Base-by-base conservation (phyloP, 2,797 vertebrate species). In the Triplophysa yarkandensis region DNA sequence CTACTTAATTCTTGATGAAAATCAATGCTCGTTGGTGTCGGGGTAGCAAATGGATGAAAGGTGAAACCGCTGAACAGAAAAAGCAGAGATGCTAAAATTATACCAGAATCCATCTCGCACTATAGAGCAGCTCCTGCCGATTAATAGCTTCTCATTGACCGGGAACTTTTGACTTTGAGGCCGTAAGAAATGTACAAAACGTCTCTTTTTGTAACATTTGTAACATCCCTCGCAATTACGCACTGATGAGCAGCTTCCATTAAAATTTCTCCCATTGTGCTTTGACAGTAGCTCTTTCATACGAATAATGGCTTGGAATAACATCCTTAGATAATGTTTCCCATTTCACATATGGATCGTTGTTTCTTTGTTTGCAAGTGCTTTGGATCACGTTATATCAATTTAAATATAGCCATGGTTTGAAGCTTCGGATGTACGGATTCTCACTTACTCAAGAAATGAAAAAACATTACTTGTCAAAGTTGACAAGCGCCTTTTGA, bases 1-100 rank as follows among this genome's bases (percentile, higher is more conserved):
- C 68, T 76, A 70, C 73, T 76, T 76, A 80, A 80, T 76, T 76
- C 73, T 46, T 80, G 69, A 76, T 79, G 78, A 76, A 79, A 79
- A 79, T 79, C 73, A n/a, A 79, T 79, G 60, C 48, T 62, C 36
- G 21, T 80, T 80, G 69, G 63, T 76, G 73, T 76, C 58, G 36
- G 50, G 36, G 68, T n/a, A 25, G 54, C 68, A 80, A 76, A 76
- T 72, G 74, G 73, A 76, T 67, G 78, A 80, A 80, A 76, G 50
- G 39, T 57, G 63, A 80, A 76, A 66, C 72, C 74, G 54, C 21
- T 36, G 68, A 76, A 52, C 44, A 68, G 64, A 80, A 66, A 71
- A 54, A 4, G 28, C 1, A 2, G 39, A 25, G 66, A 74, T 17
- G 57, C 71, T 78, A 74, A 79, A 74, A 71, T 66, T 44, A 72